These are phyloP conservation scores for Zingel zingel DNA, from an alignment of 2,113 vertebrate genomes.

Conservation along the genomic window DNA sequence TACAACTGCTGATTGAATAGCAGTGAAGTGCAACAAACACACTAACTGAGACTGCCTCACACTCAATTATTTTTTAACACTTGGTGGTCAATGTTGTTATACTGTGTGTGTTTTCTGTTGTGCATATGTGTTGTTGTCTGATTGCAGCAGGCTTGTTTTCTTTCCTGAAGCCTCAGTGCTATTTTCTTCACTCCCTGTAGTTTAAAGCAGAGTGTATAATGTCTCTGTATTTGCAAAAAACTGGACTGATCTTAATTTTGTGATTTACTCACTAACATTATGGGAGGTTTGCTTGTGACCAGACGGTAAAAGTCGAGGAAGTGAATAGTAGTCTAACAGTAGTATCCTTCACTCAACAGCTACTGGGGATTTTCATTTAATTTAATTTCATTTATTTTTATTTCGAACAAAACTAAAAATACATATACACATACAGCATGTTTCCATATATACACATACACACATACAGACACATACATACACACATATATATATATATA, in stretches of 20 bases:
- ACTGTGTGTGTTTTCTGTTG: background rate
- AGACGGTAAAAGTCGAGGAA: background rate
- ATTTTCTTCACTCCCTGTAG: background rate
- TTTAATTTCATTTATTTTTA: too few species aligned
- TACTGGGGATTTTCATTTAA: background rate
- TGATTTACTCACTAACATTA: background rate
- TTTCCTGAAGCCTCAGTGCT: background rate
- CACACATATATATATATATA: too few species aligned
- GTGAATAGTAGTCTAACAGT: background rate
- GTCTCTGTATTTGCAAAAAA: background rate
- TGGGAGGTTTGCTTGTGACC: background rate
- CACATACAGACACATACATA: too few species aligned
- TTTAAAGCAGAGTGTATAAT: background rate
- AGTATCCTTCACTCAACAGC: background rate
- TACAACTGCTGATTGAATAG: conserved; percentile 40
- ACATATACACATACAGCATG: too few species aligned
- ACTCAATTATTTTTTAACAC: conserved; percentile 35
- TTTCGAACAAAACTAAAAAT: too few species aligned
- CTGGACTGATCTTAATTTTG: background rate
- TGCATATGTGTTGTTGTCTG: background rate
- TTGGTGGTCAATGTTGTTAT: conserved; percentile 2
- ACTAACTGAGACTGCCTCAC: conserved; percentile 9
- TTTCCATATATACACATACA: too few species aligned
- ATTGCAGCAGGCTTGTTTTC: background rate
- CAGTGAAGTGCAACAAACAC: conserved; percentile 34